Evolutionary conservation across 2,888 invertebrate species (phyloP).

Genomic region (Tiliacea aurago): DNA sequence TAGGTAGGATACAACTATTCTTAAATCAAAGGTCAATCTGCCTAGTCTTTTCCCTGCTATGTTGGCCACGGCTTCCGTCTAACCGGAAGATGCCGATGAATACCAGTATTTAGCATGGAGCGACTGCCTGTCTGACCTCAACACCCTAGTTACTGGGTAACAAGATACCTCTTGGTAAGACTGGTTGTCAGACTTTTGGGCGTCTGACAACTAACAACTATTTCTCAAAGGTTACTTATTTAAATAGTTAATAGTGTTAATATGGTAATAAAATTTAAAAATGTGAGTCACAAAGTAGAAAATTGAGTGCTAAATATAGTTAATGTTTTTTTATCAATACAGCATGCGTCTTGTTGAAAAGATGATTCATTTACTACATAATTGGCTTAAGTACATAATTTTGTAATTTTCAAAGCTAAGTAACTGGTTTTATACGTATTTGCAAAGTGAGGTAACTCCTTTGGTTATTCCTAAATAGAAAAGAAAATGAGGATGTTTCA

Average conservation of each 20-base stretch:
- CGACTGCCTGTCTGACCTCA: not conserved
- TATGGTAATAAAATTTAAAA: not conserved
- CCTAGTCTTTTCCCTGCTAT: not conserved
- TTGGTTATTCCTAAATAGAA: not conserved
- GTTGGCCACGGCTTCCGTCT: not conserved
- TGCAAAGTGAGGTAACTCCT: too few species aligned
- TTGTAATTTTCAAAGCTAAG: not conserved
- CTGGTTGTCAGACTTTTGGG: not conserved
- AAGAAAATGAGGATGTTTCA: slow-evolving; percentile 1
- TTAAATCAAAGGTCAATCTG: not conserved
- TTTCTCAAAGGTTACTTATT: too few species aligned
- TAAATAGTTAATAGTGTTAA: not conserved
- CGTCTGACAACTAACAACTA: not conserved
- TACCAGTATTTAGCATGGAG: not conserved
- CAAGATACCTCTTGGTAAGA: not conserved
- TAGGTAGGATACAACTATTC: too few species aligned
- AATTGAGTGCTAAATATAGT: not conserved
- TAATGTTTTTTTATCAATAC: slow-evolving; percentile 20
- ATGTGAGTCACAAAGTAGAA: slow-evolving; percentile 17
- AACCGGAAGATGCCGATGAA: not conserved
- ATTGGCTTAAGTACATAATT: not conserved
- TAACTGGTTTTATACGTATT: too few species aligned
- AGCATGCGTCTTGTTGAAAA: slow-evolving; percentile 17
- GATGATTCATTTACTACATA: slow-evolving; percentile 42
- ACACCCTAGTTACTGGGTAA: not conserved